Percentiles rank a stretch among this genome's conserved stretches.
phyloP scores from a whole-genome alignment of 2,113 vertebrate species.

The Bubo scandiacus region DNA sequence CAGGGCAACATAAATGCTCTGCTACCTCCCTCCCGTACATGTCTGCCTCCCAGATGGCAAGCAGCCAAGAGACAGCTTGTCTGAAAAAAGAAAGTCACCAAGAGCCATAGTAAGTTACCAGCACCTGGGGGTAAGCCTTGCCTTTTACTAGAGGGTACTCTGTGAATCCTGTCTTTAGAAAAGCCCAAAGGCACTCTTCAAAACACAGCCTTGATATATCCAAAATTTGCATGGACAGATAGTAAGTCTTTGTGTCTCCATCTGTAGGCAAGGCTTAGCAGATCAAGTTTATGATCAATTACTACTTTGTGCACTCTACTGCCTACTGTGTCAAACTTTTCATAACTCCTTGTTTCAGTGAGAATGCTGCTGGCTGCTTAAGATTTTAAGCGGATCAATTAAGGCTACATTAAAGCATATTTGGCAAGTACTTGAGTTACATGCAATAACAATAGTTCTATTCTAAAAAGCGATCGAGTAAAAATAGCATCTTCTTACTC shows the following conservation, averaged over 20 bases:
- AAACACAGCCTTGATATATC: constrained; percentile 7
- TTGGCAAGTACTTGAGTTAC: constrained; percentile 43
- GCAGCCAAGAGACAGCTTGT: constrained; percentile 33
- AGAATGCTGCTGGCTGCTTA: constrained; percentile 44
- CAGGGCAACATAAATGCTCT: fast-evolving
- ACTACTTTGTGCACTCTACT: background rate
- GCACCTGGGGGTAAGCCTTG: background rate
- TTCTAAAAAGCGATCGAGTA: background rate
- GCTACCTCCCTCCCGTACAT: background rate
- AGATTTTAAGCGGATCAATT: constrained; percentile 48
- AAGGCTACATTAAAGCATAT: constrained; percentile 43
- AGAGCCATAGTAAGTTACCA: background rate
- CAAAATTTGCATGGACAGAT: constrained; percentile 7
- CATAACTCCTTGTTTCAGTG: constrained; percentile 22
- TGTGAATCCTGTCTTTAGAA: background rate
- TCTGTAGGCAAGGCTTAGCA: background rate
- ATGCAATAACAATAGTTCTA: constrained; percentile 55
- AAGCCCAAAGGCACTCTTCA: constrained; percentile 17
- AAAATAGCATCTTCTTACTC: constrained; percentile 64
- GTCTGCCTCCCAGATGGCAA: background rate
- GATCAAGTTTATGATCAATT: background rate
- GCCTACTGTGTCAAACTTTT: constrained; percentile 7
- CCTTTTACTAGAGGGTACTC: constrained; percentile 9
- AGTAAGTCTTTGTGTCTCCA: constrained; percentile 27
- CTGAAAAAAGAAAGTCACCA: constrained; percentile 6